These are phyloP conservation scores for Formicarius rufipectus DNA, from an alignment of 2,113 vertebrate species.

Conservation along the genomic window DNA sequence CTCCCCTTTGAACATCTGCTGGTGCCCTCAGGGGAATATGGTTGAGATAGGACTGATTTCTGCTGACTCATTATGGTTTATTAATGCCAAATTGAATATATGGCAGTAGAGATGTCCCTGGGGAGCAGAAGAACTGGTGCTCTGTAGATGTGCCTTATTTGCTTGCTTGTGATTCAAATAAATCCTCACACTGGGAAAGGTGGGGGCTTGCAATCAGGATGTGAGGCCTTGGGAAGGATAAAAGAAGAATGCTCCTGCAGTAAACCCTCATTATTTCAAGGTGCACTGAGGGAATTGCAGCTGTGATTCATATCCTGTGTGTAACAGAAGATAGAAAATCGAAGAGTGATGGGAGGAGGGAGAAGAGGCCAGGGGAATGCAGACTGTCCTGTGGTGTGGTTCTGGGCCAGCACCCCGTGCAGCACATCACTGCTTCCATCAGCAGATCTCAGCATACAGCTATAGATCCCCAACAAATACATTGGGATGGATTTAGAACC, in stretches of 20 bases:
- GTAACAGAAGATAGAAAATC: neutral
- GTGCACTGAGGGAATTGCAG: neutral
- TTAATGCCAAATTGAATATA: constrained; percentile 40
- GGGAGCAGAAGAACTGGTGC: neutral
- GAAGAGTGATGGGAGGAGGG: neutral
- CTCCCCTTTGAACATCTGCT: constrained; percentile 29
- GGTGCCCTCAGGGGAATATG: neutral
- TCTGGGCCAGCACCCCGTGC: accelerated
- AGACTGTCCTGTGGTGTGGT: neutral
- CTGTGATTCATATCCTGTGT: neutral
- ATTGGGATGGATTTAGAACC: accelerated
- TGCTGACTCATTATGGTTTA: constrained; percentile 48
- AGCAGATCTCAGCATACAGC: accelerated
- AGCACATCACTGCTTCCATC: accelerated
- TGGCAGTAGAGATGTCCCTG: neutral
- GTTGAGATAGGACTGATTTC: neutral
- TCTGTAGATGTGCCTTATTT: neutral
- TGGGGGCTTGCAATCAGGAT: neutral
- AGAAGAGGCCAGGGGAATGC: neutral
- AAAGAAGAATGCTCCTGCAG: neutral
- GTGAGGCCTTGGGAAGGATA: neutral
- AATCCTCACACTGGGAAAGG: neutral
- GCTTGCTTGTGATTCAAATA: neutral
- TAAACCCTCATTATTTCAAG: neutral
- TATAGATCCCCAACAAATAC: neutral